phyloP scores from a whole-genome alignment of 2,113 vertebrate species.

The Percina caprodes region DNA sequence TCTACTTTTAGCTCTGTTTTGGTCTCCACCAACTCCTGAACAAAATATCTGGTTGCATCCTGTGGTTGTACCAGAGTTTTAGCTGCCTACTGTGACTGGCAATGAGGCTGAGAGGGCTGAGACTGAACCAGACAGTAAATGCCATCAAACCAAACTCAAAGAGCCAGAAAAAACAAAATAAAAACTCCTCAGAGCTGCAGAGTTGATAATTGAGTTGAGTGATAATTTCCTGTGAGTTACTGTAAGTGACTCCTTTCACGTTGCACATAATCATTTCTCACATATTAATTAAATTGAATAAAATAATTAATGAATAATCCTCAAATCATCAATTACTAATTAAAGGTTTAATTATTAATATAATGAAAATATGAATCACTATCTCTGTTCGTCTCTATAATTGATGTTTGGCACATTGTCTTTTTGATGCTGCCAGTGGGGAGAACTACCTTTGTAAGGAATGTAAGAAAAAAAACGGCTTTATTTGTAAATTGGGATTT shows the following conservation, averaged over 20 bases:
- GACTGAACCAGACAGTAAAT: not conserved
- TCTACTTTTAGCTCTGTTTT: not conserved
- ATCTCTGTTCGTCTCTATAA: not conserved
- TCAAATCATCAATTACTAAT: slow-evolving; percentile 19
- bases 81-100: not conserved
- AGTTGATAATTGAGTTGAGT: too few species aligned
- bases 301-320: not conserved
- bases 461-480: too few species aligned
- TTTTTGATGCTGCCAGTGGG: not conserved
- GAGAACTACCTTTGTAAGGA: too few species aligned
- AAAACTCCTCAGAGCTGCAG: not conserved
- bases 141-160: not conserved
- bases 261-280: not conserved
- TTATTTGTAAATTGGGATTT: not conserved
- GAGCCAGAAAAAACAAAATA: not conserved
- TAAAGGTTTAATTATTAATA: slow-evolving; percentile 6
- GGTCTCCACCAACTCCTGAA: not conserved
- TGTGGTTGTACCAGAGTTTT: not conserved
- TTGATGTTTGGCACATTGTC: not conserved
- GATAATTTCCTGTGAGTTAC: slow-evolving; percentile 7
- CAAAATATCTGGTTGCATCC: not conserved
- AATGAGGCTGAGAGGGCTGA: not conserved
- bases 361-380: slow-evolving; percentile 8
- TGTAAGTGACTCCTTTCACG: not conserved
- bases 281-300: not conserved